Base-by-base conservation (phyloP, 2,888 invertebrate species). In the Lottia gigantea region DNA sequence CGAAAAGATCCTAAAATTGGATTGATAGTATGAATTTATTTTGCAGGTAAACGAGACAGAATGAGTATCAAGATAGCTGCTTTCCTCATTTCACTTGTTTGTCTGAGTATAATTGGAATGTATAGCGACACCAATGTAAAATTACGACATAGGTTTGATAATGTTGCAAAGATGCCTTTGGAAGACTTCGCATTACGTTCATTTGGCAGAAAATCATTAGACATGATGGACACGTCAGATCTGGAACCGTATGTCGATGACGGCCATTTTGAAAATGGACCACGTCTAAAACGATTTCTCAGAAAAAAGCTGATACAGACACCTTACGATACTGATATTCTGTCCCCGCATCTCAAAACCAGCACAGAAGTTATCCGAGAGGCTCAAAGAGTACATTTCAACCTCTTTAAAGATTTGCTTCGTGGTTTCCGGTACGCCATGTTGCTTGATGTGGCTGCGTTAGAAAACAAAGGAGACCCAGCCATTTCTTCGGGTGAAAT, bases 401-500 rank as follows among this genome's bases (percentile, higher is more conserved):
- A 62, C 25, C 23, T 74, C 14, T 71, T 71, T 25, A 49, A 15
- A 23, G 62, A 64, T 19, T n/a, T 71, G 23, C 47, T 74, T 14
- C 61, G 70, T 4, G 12, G 23, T 12, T 65, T 47, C 16, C 70
- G 66, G 40, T 70, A 70, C 65, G 70, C 70, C 16, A 71, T 78
- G 64, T 40, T 76, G 12, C 62, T 78, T 25, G 76, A 74, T 49
- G 62, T 71, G 19, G 70, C 74, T 16, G 66, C 70, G 4, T 70
- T 69, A 49, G 76, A 77, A 62, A 77, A 77, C 63, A 77, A 77
- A 70, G 77, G 77, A 0, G 77, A 77, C 40, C 72, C 77, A 0
- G 73, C 73, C 1, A 76, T 77, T 1, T 72, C 69, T 23, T 55
- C 71, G 2, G 78, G 76, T 8, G 76, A 78, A 66, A 46, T 73